Base-by-base conservation (phyloP, 2,888 invertebrate species). In the Drosophila engyochracea region DNA sequence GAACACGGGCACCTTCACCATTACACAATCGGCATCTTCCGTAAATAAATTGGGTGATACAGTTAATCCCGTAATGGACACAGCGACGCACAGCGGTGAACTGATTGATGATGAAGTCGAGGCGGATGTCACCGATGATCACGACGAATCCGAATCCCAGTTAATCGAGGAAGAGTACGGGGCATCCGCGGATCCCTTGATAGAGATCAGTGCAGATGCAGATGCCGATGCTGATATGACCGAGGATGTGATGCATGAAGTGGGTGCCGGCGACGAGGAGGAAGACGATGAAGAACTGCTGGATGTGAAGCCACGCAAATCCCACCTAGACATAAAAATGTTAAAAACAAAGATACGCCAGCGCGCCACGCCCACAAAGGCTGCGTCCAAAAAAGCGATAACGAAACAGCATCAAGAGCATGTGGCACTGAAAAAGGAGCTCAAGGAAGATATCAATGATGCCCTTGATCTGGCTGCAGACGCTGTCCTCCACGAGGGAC, bases 401-500 rank as follows among this genome's bases (percentile, higher is more conserved):
- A 70, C 73, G 39, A 83, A 77, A 55, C 74, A 77, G 28, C 77
- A 79, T 33, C 71, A 76, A 28, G 78, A 83, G 47, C 85, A 62
- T 33, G 79, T 68, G 6, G 79, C 73, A 35, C 67, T 90, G 4
- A 85, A 87, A 64, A 80, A 70, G 14, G 88, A 87, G 25, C 60
- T 64, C 6, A 83, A 82, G 37, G 85, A 89, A 2, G 90, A 85
- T n/a, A 75, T 81, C 22, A 86, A 90, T 39, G 86, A 91, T 60
- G 83, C 92, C 14, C 62, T 93, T 22, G 92, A 92, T 31, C 68
- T 90, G n/a, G 93, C 93, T 4, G 92, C 92, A 1, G 85, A 91
- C 1, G 93, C 93, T 2, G 93, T 93, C 1, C 89, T 93, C 4
- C 76, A 91, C 19, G 92, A 92, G 53, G 93, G 93, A 0, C 81